phyloP scores from a whole-genome alignment of 2,113 vertebrate species.

The Vidua chalybeata region DNA sequence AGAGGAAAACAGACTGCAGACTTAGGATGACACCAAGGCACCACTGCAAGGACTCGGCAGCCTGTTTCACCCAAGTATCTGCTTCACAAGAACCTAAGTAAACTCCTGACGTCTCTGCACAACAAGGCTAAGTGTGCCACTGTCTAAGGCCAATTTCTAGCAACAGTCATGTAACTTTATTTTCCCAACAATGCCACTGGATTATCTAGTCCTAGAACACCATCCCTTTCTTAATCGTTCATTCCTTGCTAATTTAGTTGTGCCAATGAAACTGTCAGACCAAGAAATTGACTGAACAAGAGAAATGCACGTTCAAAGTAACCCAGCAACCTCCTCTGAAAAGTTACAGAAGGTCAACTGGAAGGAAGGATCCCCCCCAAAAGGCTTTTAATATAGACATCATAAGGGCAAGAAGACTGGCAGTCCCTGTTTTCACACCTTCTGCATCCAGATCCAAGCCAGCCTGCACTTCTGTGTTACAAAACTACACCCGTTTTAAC shows the following conservation, averaged over 20 bases:
- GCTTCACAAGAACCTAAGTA: not conserved
- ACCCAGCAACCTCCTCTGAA: not conserved
- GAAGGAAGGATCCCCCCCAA: not conserved
- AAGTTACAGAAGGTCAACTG: not conserved
- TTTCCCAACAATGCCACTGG: not conserved
- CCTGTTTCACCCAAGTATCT: not conserved
- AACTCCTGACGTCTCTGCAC: not conserved
- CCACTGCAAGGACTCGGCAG: not conserved
- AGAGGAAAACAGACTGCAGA: not conserved
- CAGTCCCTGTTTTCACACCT: not conserved
- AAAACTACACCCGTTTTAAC: not conserved
- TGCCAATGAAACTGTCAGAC: not conserved
- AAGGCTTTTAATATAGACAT: fast-evolving
- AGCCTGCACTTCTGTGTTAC: not conserved
- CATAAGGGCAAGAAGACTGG: not conserved
- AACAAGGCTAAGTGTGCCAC: not conserved
- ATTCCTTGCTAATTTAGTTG: not conserved
- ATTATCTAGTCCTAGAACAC: not conserved
- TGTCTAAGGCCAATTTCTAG: not conserved
- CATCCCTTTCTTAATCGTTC: not conserved
- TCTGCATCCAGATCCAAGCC: not conserved
- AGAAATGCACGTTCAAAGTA: fast-evolving
- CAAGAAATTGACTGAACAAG: not conserved
- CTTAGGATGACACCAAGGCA: not conserved
- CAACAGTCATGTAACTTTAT: not conserved